phyloP scores from a whole-genome alignment of 2,888 invertebrate species.

The Lepidochitona cinerea region DNA sequence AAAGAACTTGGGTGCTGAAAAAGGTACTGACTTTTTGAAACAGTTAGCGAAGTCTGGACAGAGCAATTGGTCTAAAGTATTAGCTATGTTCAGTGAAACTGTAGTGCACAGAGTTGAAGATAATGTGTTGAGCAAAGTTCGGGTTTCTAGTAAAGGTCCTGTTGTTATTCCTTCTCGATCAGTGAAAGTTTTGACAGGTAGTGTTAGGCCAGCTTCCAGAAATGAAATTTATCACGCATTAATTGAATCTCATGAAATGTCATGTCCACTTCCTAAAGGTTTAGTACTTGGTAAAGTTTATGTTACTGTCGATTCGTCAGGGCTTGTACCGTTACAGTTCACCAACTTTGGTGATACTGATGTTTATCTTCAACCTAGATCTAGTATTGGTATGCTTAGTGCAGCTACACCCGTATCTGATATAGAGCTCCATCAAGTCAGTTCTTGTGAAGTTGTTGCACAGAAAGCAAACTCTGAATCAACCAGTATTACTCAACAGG shows the following conservation, averaged over 20 bases:
- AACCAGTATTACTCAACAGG: background rate
- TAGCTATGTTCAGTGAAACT: background rate
- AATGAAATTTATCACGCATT: background rate
- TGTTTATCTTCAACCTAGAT: background rate
- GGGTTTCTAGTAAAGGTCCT: background rate
- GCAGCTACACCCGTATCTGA: background rate
- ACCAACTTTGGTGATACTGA: constrained; percentile 1
- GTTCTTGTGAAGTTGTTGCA: background rate
- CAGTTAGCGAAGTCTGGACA: background rate
- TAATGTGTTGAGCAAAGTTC: background rate
- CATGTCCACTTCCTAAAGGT: background rate
- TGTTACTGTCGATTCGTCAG: background rate
- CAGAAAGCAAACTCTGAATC: background rate
- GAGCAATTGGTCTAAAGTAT: background rate
- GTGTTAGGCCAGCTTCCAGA: background rate
- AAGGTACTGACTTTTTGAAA: background rate
- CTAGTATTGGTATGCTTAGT: background rate
- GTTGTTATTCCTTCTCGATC: background rate
- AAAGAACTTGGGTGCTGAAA: background rate
- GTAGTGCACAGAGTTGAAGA: background rate
- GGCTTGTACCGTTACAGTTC: background rate
- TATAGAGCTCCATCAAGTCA: background rate
- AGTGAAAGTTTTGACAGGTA: background rate
- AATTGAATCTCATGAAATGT: background rate
- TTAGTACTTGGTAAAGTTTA: background rate